Base-by-base conservation (phyloP, 2,113 vertebrate species). In the Oreochromis niloticus region DNA sequence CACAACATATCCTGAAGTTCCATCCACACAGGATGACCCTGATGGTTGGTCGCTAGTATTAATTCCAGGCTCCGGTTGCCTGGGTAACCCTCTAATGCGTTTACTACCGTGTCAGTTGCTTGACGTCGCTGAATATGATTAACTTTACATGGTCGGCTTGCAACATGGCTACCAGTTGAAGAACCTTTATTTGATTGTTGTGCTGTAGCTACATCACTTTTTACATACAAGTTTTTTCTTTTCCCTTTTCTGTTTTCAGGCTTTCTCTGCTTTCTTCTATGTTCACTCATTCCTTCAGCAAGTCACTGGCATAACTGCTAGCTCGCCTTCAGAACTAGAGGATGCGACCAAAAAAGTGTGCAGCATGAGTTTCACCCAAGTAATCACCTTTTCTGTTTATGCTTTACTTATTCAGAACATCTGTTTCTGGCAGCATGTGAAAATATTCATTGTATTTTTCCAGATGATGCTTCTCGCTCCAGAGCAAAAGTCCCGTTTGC, bases 221-320 rank as follows among this genome's bases (percentile, higher is more conserved):
- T 9, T 1, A 66, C 34, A 66, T 39, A 22, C 34, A 13, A 39
- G 66, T 32, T 24, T 17, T 48, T 17, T 73, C 66, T 48, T n/a
- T 7, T 4, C 14, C 14, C 5, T 75, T 57, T 10, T 80, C 19
- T 88, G 39, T 43, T 85, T 30, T 24, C 94, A 99, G 99, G 99
- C 98, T 1, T 99, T 99, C 93, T 98, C 99, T 85, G 98, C 97
- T 2, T 99, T 99, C 92, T 99, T 95, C 95, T 97, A 98, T 95
- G 97, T 95, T 0, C 90, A 98, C 89, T 91, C 96, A 55, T 99
- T 98, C 95, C 96, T 99, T 83, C 92, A 93, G 89, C 87, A 88
- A 0, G 84, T 93, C 79, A 97, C 97, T 80, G 90, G 93, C 7
- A 96, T 95, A 89, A 84, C 81, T 0, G 94, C 97, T 13, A 93